A percentile compares a stretch with the other conserved stretches of the same genome.
These are phyloP conservation scores for Caenorhabditis afra DNA, from an alignment of 2,888 invertebrate species.

Conservation along the genomic window DNA sequence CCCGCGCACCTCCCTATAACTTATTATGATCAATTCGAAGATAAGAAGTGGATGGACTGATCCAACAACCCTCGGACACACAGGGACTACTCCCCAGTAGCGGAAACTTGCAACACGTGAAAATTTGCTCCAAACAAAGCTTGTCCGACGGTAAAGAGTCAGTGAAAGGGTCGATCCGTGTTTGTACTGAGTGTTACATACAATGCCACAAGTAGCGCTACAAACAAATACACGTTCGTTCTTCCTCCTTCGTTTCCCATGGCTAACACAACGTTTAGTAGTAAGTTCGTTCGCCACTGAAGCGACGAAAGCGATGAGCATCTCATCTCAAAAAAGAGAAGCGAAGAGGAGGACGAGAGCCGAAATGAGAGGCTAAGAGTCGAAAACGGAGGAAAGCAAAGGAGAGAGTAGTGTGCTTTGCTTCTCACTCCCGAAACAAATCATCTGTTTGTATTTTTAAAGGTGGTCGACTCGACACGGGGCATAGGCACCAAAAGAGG, in stretches of 20 bases:
- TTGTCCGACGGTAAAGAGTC: conserved; percentile 3
- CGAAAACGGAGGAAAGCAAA: too few relatives aligned
- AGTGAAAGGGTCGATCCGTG: conserved; percentile 27
- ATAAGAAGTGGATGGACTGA: conserved; percentile 35
- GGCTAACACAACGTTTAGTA: conserved; percentile 22
- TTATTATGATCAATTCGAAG: conserved; percentile 56
- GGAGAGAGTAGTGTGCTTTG: neutral
- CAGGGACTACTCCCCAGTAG: too few relatives aligned
- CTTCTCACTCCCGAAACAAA: neutral
- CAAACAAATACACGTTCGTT: conserved; percentile 49
- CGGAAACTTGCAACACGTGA: neutral
- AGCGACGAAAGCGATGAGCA: conserved; percentile 1
- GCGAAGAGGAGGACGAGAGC: too few relatives aligned
- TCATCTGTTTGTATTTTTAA: conserved; percentile 20
- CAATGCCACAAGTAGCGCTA: conserved; percentile 55
- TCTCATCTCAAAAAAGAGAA: too few relatives aligned
- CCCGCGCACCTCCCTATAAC: conserved; percentile 14
- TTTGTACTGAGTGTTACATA: conserved; percentile 61
- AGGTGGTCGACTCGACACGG: neutral
- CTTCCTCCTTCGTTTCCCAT: conserved; percentile 16
- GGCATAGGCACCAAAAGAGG: conserved; percentile 12
- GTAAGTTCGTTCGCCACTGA: conserved; percentile 2
- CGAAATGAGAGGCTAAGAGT: too few relatives aligned
- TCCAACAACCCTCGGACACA: conserved; percentile 18
- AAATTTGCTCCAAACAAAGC: neutral